Conservation (phyloP, 1,140 invertebrate genomes). For the Diachasmimorpha longicaudata region DNA sequence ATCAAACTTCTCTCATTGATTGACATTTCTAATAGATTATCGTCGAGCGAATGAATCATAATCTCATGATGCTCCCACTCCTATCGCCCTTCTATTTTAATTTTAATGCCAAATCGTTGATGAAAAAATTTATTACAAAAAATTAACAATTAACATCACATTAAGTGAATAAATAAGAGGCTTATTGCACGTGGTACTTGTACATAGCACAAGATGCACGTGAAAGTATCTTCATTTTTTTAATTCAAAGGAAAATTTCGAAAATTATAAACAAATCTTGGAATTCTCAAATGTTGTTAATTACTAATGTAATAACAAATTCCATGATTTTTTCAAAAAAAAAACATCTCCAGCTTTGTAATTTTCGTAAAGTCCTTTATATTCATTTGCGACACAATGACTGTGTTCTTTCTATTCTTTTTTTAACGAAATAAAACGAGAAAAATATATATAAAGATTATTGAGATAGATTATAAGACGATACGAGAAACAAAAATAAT, state of each 20-base stretch:
- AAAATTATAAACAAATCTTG: not conserved
- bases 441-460: slow-evolving; percentile 42
- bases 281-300: too few relatives aligned
- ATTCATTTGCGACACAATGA: not conserved
- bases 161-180: not conserved
- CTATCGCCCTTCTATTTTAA: too few relatives aligned
- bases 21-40: not conserved
- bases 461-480: slow-evolving; percentile 38
- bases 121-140: too few relatives aligned
- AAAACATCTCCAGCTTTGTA: not conserved
- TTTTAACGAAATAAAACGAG: slow-evolving; percentile 44
- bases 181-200: slow-evolving; percentile 23
- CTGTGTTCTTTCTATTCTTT: slow-evolving; percentile 41
- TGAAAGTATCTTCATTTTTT: not conserved
- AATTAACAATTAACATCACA: not conserved
- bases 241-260: not conserved
- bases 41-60: not conserved
- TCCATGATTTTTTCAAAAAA: not conserved
- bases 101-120: too few relatives aligned
- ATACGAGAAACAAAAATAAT: slow-evolving; percentile 39
- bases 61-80: too few relatives aligned
- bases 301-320: not conserved
- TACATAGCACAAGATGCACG: slow-evolving; percentile 24
- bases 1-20: not conserved
- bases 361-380: not conserved